Base-by-base conservation (phyloP, 2,797 vertebrate genomes). In the Otus scops region DNA sequence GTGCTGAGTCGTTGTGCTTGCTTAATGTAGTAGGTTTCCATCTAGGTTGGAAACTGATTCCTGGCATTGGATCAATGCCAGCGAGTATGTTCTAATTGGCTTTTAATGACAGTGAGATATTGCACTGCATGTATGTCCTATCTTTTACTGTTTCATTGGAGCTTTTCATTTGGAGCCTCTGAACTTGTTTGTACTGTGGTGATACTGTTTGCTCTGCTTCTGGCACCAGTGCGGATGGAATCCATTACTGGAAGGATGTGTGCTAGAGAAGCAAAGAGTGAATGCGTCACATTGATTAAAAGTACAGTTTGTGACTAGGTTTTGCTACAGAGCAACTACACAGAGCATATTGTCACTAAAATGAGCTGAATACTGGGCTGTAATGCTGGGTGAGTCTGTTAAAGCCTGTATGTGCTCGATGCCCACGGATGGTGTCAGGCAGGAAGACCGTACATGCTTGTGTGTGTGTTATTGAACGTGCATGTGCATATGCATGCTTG, bases 281-380 rank as follows among this genome's bases (percentile, higher is more conserved):
- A 97, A 97, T 92, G 78, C 59, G 30, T 95, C 92, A 91, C 90
- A 96, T 96, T 95, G 95, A 97, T 85, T 60, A 69, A 87, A 95
- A 92, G 93, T 89, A 92, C 81, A 70, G 27, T 84, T 80, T 92
- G 89, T 95, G 75, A 95, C 88, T 10, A 20, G 53, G 34, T 14
- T 91, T 95, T 92, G 76, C 91, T 95, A 5, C 84, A 68, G 77
- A 92, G 73, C 54, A 78, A 19, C 86, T 63, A 70, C 26, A 69
- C 4, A 53, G 85, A 47, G 61, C 10, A 6, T 81, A 56, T 64
- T 74, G 82, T 91, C 71, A 67, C 61, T 95, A 28, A 93, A 95
- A 81, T 30, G 73, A 64, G 76, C 85, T 87, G 83, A 78, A 38
- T 80, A 23, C 32, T 11, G 21, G 73, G 89, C 67, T 85, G 47